Conservation (phyloP, 2,888 invertebrate genomes). For the Platyscelio sp. region DNA sequence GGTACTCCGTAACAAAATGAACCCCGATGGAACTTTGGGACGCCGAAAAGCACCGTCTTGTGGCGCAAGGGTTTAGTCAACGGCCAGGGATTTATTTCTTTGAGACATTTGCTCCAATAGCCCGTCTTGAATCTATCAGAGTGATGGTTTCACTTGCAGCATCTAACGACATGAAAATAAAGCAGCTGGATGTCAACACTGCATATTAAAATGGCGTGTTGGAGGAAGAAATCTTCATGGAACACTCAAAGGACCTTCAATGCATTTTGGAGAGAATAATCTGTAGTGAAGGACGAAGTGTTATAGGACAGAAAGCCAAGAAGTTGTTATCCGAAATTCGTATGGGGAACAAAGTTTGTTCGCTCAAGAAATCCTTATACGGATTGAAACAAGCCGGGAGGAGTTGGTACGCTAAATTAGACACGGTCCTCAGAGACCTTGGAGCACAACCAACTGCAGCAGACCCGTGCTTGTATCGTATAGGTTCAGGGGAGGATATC, state of each 20-base stretch:
- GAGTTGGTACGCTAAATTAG: slow-evolving; percentile 35
- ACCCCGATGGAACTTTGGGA: not conserved
- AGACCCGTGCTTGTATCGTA: slow-evolving; percentile 69
- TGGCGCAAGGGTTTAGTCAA: not conserved
- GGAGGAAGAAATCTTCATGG: slow-evolving; percentile 35
- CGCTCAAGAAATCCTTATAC: slow-evolving; percentile 46
- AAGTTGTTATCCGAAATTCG: not conserved
- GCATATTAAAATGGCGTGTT: slow-evolving; percentile 44
- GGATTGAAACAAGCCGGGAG: slow-evolving; percentile 51
- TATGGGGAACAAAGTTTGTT: slow-evolving; percentile 36
- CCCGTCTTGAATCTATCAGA: not conserved
- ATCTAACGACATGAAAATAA: not conserved
- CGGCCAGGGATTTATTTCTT: not conserved
- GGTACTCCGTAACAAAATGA: not conserved
- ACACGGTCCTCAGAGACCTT: slow-evolving; percentile 14
- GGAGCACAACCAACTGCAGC: slow-evolving; percentile 20
- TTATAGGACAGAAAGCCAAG: not conserved
- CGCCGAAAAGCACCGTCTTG: not conserved
- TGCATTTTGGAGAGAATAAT: not conserved
- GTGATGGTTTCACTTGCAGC: not conserved
- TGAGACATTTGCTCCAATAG: not conserved
- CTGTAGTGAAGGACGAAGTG: not conserved
- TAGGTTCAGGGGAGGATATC: slow-evolving; percentile 45
- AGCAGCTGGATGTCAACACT: not conserved
- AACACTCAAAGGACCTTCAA: not conserved